These are phyloP conservation scores for Oncorhynchus gorbuscha DNA, from an alignment of 2,113 vertebrate species.

Conservation along the genomic window DNA sequence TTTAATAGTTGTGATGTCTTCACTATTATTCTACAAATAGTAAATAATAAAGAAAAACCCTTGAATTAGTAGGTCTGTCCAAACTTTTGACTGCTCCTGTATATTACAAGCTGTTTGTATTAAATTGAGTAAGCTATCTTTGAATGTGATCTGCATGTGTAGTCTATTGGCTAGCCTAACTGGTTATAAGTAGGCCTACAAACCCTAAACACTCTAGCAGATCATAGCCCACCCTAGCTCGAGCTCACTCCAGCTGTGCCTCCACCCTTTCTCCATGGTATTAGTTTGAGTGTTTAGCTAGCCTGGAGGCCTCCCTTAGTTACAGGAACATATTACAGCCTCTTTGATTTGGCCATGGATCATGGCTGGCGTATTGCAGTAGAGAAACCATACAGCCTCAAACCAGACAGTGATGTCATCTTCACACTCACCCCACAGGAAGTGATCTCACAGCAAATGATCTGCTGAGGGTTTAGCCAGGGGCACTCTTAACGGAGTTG, in stretches of 20 bases:
- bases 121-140: neutral
- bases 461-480: constrained; percentile 29
- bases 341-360: constrained; percentile 64
- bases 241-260: constrained; percentile 29
- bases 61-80: no score
- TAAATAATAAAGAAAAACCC: no score
- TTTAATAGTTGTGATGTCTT: no score
- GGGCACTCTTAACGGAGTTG: neutral
- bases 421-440: constrained; percentile 54
- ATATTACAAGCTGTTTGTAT: neutral
- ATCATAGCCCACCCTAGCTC: constrained; percentile 42
- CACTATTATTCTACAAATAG: no score
- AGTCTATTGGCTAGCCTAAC: neutral
- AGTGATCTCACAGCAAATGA: constrained; percentile 58
- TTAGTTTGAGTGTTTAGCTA: constrained; percentile 65
- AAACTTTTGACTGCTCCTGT: no score
- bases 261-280: constrained; percentile 46
- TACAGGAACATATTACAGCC: constrained; percentile 45
- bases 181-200: neutral
- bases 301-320: constrained; percentile 59
- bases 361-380: constrained; percentile 51
- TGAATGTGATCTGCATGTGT: neutral
- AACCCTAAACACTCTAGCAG: neutral
- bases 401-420: constrained; percentile 71
- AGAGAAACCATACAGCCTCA: constrained; percentile 41